A percentile compares a stretch with the other conserved stretches of the same genome.
These are phyloP conservation scores for Matsumyia berberina DNA, from an alignment of 2,888 invertebrate species.

Conservation along the genomic window DNA sequence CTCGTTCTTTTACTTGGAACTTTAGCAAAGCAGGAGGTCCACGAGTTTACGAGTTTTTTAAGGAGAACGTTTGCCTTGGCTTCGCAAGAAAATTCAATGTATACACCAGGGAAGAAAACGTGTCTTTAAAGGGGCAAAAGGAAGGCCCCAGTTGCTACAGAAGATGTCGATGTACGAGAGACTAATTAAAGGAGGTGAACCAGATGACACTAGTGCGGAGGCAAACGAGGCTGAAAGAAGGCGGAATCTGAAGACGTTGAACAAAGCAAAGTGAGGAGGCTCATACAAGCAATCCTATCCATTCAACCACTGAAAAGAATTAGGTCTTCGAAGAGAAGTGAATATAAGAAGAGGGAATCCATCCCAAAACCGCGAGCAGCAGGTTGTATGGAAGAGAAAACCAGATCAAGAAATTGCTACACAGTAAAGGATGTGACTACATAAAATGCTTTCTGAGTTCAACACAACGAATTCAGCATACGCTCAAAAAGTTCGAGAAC, in stretches of 20 bases:
- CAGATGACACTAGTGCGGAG: conserved; percentile 1
- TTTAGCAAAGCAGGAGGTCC: no score
- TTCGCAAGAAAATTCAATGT: no score
- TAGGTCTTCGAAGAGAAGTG: not conserved
- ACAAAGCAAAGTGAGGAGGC: conserved; percentile 2
- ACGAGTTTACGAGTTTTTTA: no score
- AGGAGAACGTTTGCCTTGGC: no score
- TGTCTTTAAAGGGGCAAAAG: conserved; percentile 11
- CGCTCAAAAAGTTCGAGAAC: no score
- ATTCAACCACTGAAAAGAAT: conserved; percentile 14
- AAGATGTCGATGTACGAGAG: conserved; percentile 23
- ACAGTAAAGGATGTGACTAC: no score
- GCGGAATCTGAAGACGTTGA: not conserved
- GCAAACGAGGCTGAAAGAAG: not conserved
- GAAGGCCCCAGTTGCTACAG: conserved; percentile 21
- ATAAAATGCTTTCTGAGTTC: no score
- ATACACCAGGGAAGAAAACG: conserved; percentile 19
- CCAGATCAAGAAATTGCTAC: no score
- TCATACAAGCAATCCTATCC: conserved; percentile 4
- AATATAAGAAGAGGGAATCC: no score
- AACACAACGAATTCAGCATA: no score
- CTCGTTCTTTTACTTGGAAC: no score
- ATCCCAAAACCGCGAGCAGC: conserved; percentile 3
- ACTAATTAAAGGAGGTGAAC: conserved; percentile 3
- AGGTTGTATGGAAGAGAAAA: no score